Conservation (phyloP, 2,113 vertebrate species). For the Pungitius pungitius region DNA sequence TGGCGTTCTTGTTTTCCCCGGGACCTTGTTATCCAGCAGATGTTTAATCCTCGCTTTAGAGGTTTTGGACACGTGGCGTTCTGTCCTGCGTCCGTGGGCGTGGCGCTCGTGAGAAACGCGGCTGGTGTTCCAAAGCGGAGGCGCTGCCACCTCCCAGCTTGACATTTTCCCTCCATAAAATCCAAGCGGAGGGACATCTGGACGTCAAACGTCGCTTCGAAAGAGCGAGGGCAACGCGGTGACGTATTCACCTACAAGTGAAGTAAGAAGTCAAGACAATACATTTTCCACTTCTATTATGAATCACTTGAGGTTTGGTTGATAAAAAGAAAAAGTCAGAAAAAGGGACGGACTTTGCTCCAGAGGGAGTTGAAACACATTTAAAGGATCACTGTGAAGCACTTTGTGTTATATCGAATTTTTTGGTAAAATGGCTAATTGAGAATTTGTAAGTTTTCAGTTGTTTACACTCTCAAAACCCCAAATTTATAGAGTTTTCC, state of each 20-base stretch:
- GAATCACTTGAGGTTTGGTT: not conserved
- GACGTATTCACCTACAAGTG: conserved; percentile 7
- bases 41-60: conserved; percentile 59
- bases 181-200: conserved; percentile 64
- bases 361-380: too few species aligned
- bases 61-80: conserved; percentile 39
- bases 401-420: not conserved
- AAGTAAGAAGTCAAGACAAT: not conserved
- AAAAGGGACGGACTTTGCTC: too few species aligned
- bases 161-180: conserved; percentile 61
- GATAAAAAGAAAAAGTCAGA: not conserved
- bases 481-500: not conserved
- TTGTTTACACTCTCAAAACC: not conserved
- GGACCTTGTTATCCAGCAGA: conserved; percentile 71
- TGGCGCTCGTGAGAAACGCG: conserved; percentile 48
- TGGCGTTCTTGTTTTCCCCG: conserved; percentile 22
- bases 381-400: not conserved
- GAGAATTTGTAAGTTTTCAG: not conserved
- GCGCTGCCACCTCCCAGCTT: conserved; percentile 53
- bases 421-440: not conserved
- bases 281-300: not conserved
- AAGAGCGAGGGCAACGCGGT: conserved; percentile 8
- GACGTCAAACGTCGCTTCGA: conserved; percentile 45
- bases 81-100: conserved; percentile 40
- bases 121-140: conserved; percentile 53